Evolutionary conservation across 2,797 vertebrate genomes (phyloP).

Genomic region (Lutjanus campechanus): DNA sequence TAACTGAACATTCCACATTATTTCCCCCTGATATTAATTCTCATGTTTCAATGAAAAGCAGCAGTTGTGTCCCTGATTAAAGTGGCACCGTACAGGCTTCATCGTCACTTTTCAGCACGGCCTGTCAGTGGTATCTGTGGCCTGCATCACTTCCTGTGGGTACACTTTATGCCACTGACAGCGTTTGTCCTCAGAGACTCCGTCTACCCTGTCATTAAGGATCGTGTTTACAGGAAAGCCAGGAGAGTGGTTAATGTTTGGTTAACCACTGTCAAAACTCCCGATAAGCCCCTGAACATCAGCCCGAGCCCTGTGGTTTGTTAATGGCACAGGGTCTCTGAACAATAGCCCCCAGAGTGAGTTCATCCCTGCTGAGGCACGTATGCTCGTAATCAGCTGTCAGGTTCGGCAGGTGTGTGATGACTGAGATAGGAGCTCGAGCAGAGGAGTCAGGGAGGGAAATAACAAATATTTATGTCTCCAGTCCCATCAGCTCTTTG

Average conservation of each 20-base stretch:
- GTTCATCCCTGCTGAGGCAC: conserved; percentile 51
- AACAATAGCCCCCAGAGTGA: conserved; percentile 43
- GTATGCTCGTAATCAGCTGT: conserved; percentile 52
- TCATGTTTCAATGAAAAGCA: background rate
- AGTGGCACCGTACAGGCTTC: background rate
- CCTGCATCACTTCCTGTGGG: conserved; percentile 29
- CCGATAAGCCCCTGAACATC: conserved; percentile 59
- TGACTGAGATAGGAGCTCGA: conserved; percentile 52
- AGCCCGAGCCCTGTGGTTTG: conserved; percentile 48
- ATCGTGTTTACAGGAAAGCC: conserved; percentile 42
- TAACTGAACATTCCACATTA: too few species aligned
- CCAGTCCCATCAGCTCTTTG: background rate
- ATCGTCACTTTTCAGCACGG: background rate
- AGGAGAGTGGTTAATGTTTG: conserved; percentile 67
- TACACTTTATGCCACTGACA: conserved; percentile 14
- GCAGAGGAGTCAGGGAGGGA: conserved; percentile 9
- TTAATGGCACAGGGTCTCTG: conserved; percentile 51
- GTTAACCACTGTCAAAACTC: conserved; percentile 73
- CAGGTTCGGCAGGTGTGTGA: conserved; percentile 63
- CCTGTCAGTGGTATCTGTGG: background rate
- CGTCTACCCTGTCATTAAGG: conserved; percentile 53
- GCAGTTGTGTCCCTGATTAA: background rate
- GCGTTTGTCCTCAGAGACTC: conserved; percentile 57
- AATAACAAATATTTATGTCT: conserved; percentile 29
- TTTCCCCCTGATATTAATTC: background rate